Conservation (phyloP, 92 coral and sea anemone genomes). For the Phenganax stokvisi region DNA sequence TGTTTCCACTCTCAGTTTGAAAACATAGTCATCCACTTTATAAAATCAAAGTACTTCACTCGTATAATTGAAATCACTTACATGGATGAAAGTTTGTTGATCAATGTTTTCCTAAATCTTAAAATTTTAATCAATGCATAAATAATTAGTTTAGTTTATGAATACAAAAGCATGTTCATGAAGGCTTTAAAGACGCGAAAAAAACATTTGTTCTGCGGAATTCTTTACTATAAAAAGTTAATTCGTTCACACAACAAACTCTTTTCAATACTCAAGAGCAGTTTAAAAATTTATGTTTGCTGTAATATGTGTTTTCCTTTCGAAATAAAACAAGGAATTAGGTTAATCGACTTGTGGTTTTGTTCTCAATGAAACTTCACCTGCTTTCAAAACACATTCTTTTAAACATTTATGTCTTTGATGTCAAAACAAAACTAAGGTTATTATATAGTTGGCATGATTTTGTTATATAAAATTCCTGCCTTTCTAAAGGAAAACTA, state of each 20-base stretch:
- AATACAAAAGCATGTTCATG: neutral
- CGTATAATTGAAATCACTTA: neutral
- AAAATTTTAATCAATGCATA: constrained; percentile 15
- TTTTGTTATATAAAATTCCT: neutral
- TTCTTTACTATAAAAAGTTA: too few relatives aligned
- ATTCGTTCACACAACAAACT: too few relatives aligned
- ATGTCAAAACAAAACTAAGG: neutral
- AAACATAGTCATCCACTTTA: neutral
- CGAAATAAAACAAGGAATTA: constrained; percentile 1
- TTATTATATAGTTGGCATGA: too few relatives aligned
- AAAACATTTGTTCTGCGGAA: neutral
- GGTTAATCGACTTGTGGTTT: constrained; percentile 18
- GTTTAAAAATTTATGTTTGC: neutral
- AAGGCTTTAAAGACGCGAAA: neutral
- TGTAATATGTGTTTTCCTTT: constrained; percentile 10
- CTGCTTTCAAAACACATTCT: constrained; percentile 19
- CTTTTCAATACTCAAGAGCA: too few relatives aligned
- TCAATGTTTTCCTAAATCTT: neutral
- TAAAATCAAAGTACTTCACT: neutral
- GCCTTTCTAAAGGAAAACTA: neutral
- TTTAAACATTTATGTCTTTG: constrained; percentile 15
- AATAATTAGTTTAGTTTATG: constrained; percentile 7
- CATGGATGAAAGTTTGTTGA: neutral
- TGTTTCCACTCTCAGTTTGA: neutral
- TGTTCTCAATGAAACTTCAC: neutral